Percentiles rank a stretch among this genome's conserved stretches.
These are phyloP conservation scores for Aphrophora alni DNA, from an alignment of 2,888 invertebrate species.

Conservation along the genomic window DNA sequence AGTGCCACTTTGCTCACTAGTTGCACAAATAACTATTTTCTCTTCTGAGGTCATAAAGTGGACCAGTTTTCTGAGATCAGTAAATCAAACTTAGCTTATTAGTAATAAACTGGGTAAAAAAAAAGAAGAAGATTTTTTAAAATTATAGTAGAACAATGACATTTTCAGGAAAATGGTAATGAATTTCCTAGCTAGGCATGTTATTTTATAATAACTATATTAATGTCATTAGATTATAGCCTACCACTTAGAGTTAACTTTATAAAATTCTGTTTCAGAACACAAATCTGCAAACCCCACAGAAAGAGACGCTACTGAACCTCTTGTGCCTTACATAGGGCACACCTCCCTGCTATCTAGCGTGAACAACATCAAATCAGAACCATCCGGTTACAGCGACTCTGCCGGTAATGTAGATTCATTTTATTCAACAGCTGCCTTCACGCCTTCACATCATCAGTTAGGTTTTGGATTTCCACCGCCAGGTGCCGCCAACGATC, in stretches of 20 bases:
- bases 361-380: slow-evolving; percentile 59
- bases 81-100: no score
- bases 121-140: no score
- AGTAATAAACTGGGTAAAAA: no score
- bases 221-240: background rate
- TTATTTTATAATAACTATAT: background rate
- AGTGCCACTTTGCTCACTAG: no score
- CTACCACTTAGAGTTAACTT: background rate
- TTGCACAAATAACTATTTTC: no score
- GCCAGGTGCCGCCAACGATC: slow-evolving; percentile 32
- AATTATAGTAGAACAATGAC: no score
- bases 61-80: no score
- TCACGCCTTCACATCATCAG: slow-evolving; percentile 56
- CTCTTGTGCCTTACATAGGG: slow-evolving; percentile 60
- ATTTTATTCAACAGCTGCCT: slow-evolving; percentile 33
- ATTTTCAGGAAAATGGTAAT: no score
- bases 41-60: no score
- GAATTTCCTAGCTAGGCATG: background rate
- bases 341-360: slow-evolving; percentile 64
- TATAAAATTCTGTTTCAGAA: slow-evolving; percentile 13
- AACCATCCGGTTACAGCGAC: slow-evolving; percentile 54
- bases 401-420: slow-evolving; percentile 55
- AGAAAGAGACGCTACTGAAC: slow-evolving; percentile 54
- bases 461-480: slow-evolving; percentile 51
- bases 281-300: slow-evolving; percentile 46